These are phyloP conservation scores for Mesorhabditis spiculigera DNA, from an alignment of 2,888 invertebrate species.

Conservation along the genomic window DNA sequence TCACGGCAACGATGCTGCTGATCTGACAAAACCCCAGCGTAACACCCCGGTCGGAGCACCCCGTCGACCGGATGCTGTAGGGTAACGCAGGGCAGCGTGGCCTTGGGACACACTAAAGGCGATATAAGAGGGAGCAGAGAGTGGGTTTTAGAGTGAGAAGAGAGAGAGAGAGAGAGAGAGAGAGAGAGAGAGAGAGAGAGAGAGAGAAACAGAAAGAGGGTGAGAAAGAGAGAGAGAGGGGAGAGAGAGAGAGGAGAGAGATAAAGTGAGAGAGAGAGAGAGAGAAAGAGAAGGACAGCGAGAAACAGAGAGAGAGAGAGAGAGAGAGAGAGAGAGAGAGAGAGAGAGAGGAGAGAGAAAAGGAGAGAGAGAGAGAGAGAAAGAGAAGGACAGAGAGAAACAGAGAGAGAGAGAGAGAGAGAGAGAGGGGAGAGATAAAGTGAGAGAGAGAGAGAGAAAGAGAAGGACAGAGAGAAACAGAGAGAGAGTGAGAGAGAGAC, in stretches of 20 bases:
- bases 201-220: background rate
- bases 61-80: no score
- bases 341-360: background rate
- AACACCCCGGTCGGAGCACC: no score
- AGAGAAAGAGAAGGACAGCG: background rate
- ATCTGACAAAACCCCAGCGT: no score
- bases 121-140: background rate
- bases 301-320: background rate
- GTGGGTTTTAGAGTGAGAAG: background rate
- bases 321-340: background rate
- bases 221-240: background rate
- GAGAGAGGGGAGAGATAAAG: no score
- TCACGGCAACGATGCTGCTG: no score
- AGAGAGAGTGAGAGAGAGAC: no score
- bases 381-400: background rate
- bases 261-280: background rate
- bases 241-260: background rate
- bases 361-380: background rate
- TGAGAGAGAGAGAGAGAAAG: no score
- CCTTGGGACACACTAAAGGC: no score
- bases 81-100: no score
- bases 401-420: background rate
- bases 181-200: background rate
- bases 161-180: background rate
- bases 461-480: no score